Base-by-base conservation (phyloP, 2,888 invertebrate genomes). In the Ornithoptera priamus region DNA sequence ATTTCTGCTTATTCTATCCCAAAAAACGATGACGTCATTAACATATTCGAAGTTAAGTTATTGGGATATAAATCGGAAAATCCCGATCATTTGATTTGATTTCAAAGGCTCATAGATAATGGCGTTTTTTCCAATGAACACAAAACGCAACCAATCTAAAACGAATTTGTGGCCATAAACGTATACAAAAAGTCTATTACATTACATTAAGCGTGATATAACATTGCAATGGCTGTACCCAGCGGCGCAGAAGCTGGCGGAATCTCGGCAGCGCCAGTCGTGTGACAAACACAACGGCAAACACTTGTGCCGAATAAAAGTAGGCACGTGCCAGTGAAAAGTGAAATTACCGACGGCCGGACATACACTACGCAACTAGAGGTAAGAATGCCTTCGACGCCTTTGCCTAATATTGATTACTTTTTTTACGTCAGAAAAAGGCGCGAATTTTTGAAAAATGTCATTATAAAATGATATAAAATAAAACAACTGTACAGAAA, bases 331-430 rank as follows among this genome's bases (percentile, higher is more conserved):
- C 64, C 39, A 39, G 39, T 39, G 39, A 59, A 70, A 70, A 70
- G 70, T 70, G 70, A 70, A 70, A 70, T 67, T 56, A 30, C 17
- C 63, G 20, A 42, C 8, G 57, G 24, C 30, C 63, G 70, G 63
- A 67, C 60, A 67, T 69, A 63, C 56, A 30, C 22, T 10, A 12
- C 67, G 20, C 50, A 62, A 62, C 56, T 20, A 22, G 56, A 70
- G 70, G 70, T 70, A 64, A 64, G 64, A 53, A 17, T 30, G 58
- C 36, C 39, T 18, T 42, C 64, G 67, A 42, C 39, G 42, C n/a
- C 63, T 69, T 69, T 69, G 53, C 57, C 46, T 58, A 62, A 20
- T 57, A 2, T 57, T 3, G 2, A 8, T 57, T 57, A 17, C 20
- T 4, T 50, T 50, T 2, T 50, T 1, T 12, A 59, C 30, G 39